Conservation (phyloP, 2,797 vertebrate genomes). For the Leuciscus waleckii region DNA sequence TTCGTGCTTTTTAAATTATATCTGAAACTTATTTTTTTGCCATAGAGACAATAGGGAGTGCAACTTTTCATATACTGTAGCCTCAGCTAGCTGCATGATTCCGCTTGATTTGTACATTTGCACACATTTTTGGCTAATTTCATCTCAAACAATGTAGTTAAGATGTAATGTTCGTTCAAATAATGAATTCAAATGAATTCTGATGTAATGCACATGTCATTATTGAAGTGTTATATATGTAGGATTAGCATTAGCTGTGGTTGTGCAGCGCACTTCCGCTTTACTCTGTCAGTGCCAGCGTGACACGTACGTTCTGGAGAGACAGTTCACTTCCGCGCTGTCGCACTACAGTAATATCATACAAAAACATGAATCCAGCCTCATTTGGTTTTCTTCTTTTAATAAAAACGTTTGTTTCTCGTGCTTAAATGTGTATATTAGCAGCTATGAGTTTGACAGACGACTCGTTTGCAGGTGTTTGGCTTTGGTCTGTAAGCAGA, state of each 20-base stretch:
- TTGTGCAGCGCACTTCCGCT: constrained; percentile 69
- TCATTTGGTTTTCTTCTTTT: no score
- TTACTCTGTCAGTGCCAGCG: constrained; percentile 70
- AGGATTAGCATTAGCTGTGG: constrained; percentile 48
- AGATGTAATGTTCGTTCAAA: neutral
- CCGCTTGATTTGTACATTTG: neutral
- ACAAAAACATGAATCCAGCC: neutral
- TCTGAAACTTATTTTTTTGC: no score
- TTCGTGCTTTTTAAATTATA: neutral
- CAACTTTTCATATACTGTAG: neutral
- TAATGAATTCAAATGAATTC: neutral
- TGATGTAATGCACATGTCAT: neutral
- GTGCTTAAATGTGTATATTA: constrained; percentile 29
- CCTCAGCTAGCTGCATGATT: neutral
- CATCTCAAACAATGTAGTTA: no score
- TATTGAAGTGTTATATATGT: neutral
- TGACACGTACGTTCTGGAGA: constrained; percentile 85
- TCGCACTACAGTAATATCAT: neutral
- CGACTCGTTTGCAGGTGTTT: neutral
- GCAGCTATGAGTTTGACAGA: neutral
- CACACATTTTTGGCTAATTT: fast-evolving
- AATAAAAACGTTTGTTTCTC: neutral
- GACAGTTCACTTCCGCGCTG: constrained; percentile 72
- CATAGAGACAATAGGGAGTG: neutral
- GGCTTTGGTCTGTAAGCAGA: neutral